These are phyloP conservation scores for Mesodorylaimus sp. DNA, from an alignment of 2,888 invertebrate genomes.

Conservation along the genomic window DNA sequence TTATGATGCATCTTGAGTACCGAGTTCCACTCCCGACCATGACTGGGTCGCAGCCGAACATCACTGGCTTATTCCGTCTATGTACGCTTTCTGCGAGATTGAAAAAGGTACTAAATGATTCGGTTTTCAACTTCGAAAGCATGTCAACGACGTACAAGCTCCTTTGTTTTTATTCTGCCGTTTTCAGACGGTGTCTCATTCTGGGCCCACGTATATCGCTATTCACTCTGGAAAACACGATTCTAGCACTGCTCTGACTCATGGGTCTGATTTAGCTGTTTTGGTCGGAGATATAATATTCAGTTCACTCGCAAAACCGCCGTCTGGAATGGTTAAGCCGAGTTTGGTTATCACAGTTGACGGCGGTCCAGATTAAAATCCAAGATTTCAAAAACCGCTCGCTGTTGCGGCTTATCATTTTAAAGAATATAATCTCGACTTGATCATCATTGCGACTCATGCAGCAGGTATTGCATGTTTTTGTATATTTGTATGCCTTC, in stretches of 20 bases:
- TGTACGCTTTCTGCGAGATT: too few relatives aligned
- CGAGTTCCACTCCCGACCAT: too few relatives aligned
- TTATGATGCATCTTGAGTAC: neutral
- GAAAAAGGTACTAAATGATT: too few relatives aligned
- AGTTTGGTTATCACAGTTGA: neutral
- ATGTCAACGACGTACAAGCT: too few relatives aligned
- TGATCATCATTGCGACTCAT: neutral
- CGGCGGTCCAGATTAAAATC: neutral
- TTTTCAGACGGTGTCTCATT: neutral
- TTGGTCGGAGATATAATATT: too few relatives aligned
- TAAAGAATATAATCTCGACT: neutral
- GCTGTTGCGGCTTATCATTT: neutral
- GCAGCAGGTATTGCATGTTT: too few relatives aligned
- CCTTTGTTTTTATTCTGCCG: too few relatives aligned
- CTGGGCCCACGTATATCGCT: neutral
- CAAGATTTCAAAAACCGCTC: neutral
- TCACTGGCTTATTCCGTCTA: too few relatives aligned
- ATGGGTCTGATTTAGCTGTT: too few relatives aligned
- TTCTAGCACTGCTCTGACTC: neutral
- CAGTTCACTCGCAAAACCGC: neutral
- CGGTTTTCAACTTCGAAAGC: too few relatives aligned
- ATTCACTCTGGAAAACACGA: neutral
- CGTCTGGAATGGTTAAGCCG: neutral
- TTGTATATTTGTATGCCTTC: too few relatives aligned
- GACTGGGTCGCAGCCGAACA: too few relatives aligned